phyloP scores from a whole-genome alignment of 2,797 vertebrate genomes.

The Poeciliopsis turneri region DNA sequence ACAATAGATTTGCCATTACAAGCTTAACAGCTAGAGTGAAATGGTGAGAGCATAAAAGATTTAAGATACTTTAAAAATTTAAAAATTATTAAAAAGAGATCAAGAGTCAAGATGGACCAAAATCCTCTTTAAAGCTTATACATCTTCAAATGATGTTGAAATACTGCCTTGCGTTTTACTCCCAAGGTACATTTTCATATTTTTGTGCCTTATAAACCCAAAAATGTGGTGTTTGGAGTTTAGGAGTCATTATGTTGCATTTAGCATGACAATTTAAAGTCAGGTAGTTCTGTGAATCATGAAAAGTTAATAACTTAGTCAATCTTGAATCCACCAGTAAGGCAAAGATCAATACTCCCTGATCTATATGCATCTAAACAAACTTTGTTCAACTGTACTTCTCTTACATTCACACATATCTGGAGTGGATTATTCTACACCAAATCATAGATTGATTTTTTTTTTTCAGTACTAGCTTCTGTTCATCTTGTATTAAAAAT shows the following conservation, averaged over 20 bases:
- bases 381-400: background rate
- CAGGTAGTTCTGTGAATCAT: background rate
- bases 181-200: background rate
- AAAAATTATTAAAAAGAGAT: background rate
- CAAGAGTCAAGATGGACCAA: background rate
- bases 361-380: background rate
- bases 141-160: background rate
- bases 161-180: background rate
- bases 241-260: background rate
- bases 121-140: background rate
- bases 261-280: background rate
- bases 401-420: background rate
- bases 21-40: background rate
- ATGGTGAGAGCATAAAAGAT: background rate
- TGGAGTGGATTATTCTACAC: background rate
- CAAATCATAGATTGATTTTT: background rate
- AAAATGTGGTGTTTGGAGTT: background rate
- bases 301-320: background rate
- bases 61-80: background rate
- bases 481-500: background rate
- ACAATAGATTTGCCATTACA: background rate
- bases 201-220: background rate
- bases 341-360: background rate
- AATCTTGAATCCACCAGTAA: background rate
- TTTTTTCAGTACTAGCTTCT: too few species aligned